These are phyloP conservation scores for Hyperoplus lanceolatus DNA, from an alignment of 2,797 vertebrate genomes.

Conservation along the genomic window DNA sequence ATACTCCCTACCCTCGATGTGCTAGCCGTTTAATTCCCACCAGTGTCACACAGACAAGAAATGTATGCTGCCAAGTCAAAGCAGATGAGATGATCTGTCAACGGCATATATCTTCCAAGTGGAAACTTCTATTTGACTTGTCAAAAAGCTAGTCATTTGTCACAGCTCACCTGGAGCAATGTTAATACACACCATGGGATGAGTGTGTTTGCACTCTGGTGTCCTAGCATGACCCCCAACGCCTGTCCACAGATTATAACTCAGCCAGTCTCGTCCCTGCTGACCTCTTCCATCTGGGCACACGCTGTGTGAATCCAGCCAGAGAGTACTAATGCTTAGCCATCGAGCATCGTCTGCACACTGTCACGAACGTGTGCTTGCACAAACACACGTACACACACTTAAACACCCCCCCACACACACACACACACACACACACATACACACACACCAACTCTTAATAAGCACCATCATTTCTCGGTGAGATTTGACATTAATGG, in stretches of 20 bases:
- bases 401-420: no score
- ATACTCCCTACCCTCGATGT: slow-evolving; percentile 4
- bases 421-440: no score
- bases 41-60: slow-evolving; percentile 30
- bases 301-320: slow-evolving; percentile 27
- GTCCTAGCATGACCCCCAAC: slow-evolving; percentile 39
- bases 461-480: slow-evolving; percentile 63
- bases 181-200: slow-evolving; percentile 43
- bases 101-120: slow-evolving; percentile 36
- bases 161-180: slow-evolving; percentile 41
- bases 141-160: slow-evolving; percentile 41
- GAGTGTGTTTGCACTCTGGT: slow-evolving; percentile 38
- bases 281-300: slow-evolving; percentile 57
- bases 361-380: not conserved
- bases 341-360: slow-evolving; percentile 13
- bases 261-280: slow-evolving; percentile 37
- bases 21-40: slow-evolving; percentile 25
- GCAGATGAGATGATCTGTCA: slow-evolving; percentile 56
- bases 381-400: slow-evolving; percentile 11
- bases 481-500: slow-evolving; percentile 68
- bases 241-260: slow-evolving; percentile 49
- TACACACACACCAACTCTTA: slow-evolving; percentile 31
- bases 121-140: slow-evolving; percentile 49
- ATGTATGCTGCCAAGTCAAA: slow-evolving; percentile 34
- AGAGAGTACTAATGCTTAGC: slow-evolving; percentile 35